phyloP scores from a whole-genome alignment of 2,797 vertebrate species.

The Macrochelys suwanniensis region DNA sequence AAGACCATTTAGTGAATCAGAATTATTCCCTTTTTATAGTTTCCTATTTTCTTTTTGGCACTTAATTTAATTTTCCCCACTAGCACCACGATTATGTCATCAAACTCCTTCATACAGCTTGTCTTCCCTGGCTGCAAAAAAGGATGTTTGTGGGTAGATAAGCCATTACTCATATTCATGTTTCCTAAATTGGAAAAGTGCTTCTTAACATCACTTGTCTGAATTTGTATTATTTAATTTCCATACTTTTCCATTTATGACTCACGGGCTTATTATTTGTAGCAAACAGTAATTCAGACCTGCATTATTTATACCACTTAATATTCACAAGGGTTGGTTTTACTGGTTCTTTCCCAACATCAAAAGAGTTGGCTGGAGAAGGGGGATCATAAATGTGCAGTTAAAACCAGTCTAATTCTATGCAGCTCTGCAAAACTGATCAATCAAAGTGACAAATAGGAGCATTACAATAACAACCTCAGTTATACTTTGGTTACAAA shows the following conservation, averaged over 20 bases:
- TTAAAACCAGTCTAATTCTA: background rate
- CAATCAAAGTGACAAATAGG: background rate
- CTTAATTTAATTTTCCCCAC: background rate
- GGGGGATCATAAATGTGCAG: background rate
- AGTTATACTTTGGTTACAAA: background rate
- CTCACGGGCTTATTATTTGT: background rate
- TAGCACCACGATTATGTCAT: background rate
- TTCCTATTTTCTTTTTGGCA: background rate
- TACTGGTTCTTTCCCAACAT: background rate
- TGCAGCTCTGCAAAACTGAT: background rate
- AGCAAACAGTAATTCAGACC: background rate
- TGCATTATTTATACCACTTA: background rate
- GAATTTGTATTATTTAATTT: slow-evolving; percentile 31
- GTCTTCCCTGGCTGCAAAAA: background rate
- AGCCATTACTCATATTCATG: background rate
- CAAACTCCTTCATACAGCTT: background rate
- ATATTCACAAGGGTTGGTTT: background rate
- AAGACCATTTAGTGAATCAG: background rate
- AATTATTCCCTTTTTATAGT: background rate
- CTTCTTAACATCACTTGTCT: slow-evolving; percentile 7
- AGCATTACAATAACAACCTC: background rate
- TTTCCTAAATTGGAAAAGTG: background rate
- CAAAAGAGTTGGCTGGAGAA: background rate
- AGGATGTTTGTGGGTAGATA: background rate
- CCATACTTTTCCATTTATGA: slow-evolving; percentile 1